A percentile compares a stretch with the other conserved stretches of the same genome.
Conservation (phyloP, 2,797 vertebrate species). For the Acanthurus lineatus region DNA sequence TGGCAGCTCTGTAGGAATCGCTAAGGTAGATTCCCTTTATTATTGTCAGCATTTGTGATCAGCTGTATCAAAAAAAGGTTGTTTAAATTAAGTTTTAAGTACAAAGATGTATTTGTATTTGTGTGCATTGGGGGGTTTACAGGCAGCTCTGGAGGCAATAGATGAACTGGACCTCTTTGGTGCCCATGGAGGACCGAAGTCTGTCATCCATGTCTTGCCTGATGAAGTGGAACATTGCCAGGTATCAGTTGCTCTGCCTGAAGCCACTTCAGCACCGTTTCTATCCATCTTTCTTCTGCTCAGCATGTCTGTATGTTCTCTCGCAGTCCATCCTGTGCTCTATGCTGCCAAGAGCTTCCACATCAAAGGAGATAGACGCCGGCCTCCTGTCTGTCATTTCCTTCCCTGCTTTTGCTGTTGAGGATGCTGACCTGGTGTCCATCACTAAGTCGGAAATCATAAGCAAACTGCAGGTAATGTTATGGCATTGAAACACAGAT, state of each 20-base stretch:
- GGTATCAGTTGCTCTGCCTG: slow-evolving; percentile 78
- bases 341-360: slow-evolving; percentile 97
- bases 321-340: slow-evolving; percentile 96
- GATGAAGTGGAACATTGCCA: slow-evolving; percentile 99
- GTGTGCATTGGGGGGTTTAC: slow-evolving; percentile 15
- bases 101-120: background rate
- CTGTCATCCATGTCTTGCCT: slow-evolving; percentile 97
- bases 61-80: background rate
- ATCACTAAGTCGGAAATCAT: slow-evolving; percentile 97
- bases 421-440: slow-evolving; percentile 93
- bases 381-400: slow-evolving; percentile 97
- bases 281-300: background rate
- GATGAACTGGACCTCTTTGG: slow-evolving; percentile 99
- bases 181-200: slow-evolving; percentile 94
- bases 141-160: slow-evolving; percentile 98
- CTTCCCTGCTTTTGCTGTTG: slow-evolving; percentile 97
- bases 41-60: background rate
- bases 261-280: background rate
- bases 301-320: slow-evolving; percentile 41
- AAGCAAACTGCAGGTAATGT: slow-evolving; percentile 92
- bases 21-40: slow-evolving; percentile 87
- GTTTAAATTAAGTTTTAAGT: background rate
- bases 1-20: slow-evolving; percentile 97
- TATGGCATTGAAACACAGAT: background rate
- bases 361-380: slow-evolving; percentile 98